Percentiles rank a stretch among this genome's conserved stretches.
These are phyloP conservation scores for Pristionchus japonicus DNA, from an alignment of 2,888 invertebrate species.

Conservation along the genomic window DNA sequence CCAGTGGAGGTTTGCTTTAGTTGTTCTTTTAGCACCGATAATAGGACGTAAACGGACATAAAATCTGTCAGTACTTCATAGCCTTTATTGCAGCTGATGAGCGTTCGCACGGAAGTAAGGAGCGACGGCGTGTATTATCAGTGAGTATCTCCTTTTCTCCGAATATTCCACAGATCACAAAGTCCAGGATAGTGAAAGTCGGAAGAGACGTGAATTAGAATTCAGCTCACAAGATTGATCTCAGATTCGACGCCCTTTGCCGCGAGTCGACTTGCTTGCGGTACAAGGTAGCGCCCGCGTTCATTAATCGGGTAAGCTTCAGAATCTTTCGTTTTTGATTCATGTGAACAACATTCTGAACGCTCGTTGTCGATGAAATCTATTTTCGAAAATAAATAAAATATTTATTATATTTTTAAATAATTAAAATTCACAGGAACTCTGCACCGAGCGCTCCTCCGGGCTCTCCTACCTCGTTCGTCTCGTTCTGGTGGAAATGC, in stretches of 20 bases:
- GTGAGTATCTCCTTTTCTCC: no score
- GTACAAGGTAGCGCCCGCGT: background rate
- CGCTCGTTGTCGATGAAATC: background rate
- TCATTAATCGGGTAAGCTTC: background rate
- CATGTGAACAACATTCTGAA: background rate
- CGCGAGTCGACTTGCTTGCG: background rate
- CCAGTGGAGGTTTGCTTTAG: background rate
- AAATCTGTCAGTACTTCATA: background rate
- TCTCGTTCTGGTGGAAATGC: constrained; percentile 7
- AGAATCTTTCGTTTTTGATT: no score
- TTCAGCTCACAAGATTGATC: no score
- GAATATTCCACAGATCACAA: no score
- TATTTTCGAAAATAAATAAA: background rate
- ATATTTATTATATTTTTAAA: background rate
- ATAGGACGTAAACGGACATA: no score
- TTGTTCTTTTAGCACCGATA: no score
- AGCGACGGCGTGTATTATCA: background rate
- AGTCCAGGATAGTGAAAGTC: no score
- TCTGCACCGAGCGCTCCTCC: constrained; percentile 7
- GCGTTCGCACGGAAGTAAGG: background rate
- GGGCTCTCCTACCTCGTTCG: background rate
- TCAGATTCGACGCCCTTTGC: background rate
- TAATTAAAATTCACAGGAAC: background rate
- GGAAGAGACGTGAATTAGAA: no score
- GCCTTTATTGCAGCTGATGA: background rate